phyloP scores from a whole-genome alignment of 2,888 invertebrate species.

The Nemotelus pantherinus region DNA sequence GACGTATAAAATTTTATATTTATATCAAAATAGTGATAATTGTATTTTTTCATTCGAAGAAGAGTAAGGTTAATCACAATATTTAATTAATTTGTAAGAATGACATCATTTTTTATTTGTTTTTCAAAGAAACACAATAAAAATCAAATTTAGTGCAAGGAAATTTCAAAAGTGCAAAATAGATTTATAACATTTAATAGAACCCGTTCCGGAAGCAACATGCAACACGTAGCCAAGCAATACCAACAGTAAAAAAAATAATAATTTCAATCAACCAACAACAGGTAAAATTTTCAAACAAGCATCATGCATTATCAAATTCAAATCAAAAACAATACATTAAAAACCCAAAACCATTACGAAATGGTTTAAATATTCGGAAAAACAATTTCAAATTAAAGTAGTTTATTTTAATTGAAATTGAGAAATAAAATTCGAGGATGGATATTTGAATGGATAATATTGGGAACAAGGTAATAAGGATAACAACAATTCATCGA shows the following conservation, averaged over 20 bases:
- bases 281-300: conserved; percentile 3
- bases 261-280: not conserved
- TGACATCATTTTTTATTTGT: too few species aligned
- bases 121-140: too few species aligned
- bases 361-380: not conserved
- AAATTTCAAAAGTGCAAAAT: not conserved
- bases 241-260: not conserved
- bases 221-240: conserved; percentile 32
- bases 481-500: not conserved
- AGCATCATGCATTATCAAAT: conserved; percentile 28
- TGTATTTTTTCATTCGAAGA: too few species aligned
- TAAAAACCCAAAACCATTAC: not conserved
- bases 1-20: too few species aligned
- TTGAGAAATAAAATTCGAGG: not conserved
- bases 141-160: not conserved
- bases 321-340: not conserved
- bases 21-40: too few species aligned
- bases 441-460: not conserved
- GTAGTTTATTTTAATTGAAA: not conserved
- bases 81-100: too few species aligned
- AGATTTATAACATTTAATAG: not conserved
- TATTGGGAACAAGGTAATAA: not conserved
- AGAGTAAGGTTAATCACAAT: too few species aligned
- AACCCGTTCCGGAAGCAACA: conserved; percentile 29
- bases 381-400: not conserved